Percentiles rank a stretch among this genome's conserved stretches.
These are phyloP conservation scores for Cylindroiulus punctatus DNA, from an alignment of 2,888 invertebrate genomes.

Conservation along the genomic window DNA sequence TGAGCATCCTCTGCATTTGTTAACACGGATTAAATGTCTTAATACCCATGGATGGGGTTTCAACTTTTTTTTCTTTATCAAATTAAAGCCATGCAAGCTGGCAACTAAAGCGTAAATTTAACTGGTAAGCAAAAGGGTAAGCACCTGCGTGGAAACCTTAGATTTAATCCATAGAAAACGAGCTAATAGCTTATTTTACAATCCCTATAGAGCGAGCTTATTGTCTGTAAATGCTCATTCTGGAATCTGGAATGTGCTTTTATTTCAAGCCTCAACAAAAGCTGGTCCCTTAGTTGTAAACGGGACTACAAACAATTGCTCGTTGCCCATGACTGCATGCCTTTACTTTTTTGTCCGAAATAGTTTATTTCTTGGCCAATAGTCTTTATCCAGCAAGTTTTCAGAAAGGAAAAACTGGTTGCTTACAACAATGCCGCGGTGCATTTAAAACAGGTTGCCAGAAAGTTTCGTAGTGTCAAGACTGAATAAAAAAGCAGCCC, in stretches of 20 bases:
- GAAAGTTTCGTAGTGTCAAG: constrained; percentile 17
- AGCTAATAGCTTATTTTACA: constrained; percentile 43
- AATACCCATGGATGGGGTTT: neutral
- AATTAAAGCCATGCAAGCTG: neutral
- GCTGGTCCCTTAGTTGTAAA: constrained; percentile 42
- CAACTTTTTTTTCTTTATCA: neutral
- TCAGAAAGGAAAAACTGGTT: constrained; percentile 38
- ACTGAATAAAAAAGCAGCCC: neutral
- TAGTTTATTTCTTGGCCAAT: constrained; percentile 40
- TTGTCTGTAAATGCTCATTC: constrained; percentile 47
- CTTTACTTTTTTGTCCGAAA: neutral
- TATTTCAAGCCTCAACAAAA: constrained; percentile 39
- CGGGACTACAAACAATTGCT: constrained; percentile 39
- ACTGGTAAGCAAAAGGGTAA: neutral
- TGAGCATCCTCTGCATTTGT: neutral
- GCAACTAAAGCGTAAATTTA: neutral
- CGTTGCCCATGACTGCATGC: constrained; percentile 47
- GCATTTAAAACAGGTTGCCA: constrained; percentile 39
- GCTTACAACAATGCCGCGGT: constrained; percentile 26
- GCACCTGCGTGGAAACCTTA: constrained; percentile 23
- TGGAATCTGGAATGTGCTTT: constrained; percentile 45
- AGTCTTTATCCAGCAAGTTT: constrained; percentile 15
- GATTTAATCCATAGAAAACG: constrained; percentile 34
- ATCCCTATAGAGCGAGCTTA: constrained; percentile 2
- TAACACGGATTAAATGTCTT: neutral